phyloP scores from a whole-genome alignment of 1,140 invertebrate genomes.

The Archivesica marissinica region DNA sequence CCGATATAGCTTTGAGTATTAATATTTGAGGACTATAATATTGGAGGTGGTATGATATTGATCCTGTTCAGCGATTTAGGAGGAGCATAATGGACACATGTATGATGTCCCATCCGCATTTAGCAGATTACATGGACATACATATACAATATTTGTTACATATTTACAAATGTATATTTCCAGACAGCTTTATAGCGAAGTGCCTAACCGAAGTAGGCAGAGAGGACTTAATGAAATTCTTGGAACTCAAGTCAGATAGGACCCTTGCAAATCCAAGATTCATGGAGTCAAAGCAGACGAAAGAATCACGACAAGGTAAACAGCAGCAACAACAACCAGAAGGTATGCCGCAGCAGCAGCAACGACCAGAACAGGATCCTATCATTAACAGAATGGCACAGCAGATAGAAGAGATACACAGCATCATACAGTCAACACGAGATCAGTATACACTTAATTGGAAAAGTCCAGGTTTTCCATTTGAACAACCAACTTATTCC shows the following conservation, averaged over 20 bases:
- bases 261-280: neutral
- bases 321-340: neutral
- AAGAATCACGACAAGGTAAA: neutral
- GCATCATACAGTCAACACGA: neutral
- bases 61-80: too few relatives aligned
- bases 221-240: constrained; percentile 5
- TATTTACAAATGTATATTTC: too few relatives aligned
- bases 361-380: neutral
- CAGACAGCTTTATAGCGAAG: neutral
- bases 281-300: neutral
- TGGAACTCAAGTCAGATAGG: neutral
- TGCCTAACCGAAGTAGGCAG: neutral
- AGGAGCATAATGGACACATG: too few relatives aligned
- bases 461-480: neutral
- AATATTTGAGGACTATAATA: too few relatives aligned
- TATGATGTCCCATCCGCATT: too few relatives aligned
- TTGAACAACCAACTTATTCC: too few relatives aligned
- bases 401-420: constrained; percentile 13
- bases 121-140: too few relatives aligned
- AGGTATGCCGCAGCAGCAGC: neutral
- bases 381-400: constrained; percentile 1
- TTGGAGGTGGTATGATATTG: too few relatives aligned
- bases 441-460: neutral
- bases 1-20: too few relatives aligned
- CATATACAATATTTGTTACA: too few relatives aligned